phyloP scores from a whole-genome alignment of 1,140 invertebrate genomes.

The Centruroides sculpturatus region DNA sequence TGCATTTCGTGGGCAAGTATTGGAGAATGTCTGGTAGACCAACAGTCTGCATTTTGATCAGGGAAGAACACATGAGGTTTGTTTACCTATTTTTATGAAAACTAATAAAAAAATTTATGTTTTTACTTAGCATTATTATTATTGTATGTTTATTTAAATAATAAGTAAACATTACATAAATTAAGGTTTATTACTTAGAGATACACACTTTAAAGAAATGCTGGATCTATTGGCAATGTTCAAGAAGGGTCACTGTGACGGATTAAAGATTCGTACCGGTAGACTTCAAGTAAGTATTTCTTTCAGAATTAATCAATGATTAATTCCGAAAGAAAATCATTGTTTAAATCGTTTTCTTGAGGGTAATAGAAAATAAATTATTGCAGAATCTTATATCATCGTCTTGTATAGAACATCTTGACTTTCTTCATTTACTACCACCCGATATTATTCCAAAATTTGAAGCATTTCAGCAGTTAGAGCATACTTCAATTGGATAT shows the following conservation, averaged over 20 bases:
- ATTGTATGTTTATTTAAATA: too few relatives aligned
- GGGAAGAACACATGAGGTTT: constrained; percentile 84
- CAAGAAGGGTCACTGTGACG: constrained; percentile 91
- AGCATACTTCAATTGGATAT: constrained; percentile 68
- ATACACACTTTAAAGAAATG: constrained; percentile 94
- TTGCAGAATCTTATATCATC: constrained; percentile 72
- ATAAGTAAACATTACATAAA: too few relatives aligned
- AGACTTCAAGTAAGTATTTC: constrained; percentile 55
- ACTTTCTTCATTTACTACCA: constrained; percentile 71
- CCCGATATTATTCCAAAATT: constrained; percentile 47
- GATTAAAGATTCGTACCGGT: constrained; percentile 86
- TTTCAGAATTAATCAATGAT: too few relatives aligned
- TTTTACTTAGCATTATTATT: too few relatives aligned
- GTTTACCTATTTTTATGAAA: neutral
- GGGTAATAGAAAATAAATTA: too few relatives aligned
- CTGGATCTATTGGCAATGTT: constrained; percentile 90
- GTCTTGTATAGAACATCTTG: constrained; percentile 81
- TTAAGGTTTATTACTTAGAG: constrained; percentile 35
- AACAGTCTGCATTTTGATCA: constrained; percentile 87
- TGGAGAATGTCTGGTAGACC: constrained; percentile 95
- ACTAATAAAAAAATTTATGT: too few relatives aligned
- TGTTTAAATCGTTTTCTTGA: too few relatives aligned
- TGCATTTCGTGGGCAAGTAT: constrained; percentile 88
- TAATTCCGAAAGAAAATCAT: neutral
- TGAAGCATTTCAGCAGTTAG: constrained; percentile 57